Percentiles rank a stretch among this genome's conserved stretches.
Evolutionary conservation across 2,113 vertebrate species (phyloP).

Genomic region (Brachypodius melanocephalos): DNA sequence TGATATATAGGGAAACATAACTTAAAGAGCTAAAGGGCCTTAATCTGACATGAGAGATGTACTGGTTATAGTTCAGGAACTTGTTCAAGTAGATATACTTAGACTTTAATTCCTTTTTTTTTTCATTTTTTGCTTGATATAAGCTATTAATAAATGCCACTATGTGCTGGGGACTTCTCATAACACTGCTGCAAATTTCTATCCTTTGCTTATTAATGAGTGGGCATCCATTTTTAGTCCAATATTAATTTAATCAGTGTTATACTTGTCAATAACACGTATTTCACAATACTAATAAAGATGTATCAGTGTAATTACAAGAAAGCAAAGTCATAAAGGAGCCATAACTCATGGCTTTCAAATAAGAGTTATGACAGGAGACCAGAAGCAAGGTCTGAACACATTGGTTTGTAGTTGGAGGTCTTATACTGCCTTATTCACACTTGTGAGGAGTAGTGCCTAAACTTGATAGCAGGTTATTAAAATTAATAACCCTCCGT

Average conservation of each 20-base stretch:
- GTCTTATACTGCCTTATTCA: not conserved
- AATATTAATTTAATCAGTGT: not conserved
- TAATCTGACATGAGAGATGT: not conserved
- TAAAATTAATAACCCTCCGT: not conserved
- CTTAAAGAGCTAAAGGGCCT: not conserved
- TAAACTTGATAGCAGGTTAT: not conserved
- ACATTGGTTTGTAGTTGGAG: not conserved
- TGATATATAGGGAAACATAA: not conserved
- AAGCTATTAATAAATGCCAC: not conserved
- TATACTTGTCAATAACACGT: not conserved
- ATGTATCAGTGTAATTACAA: not conserved
- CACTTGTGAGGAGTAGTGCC: not conserved
- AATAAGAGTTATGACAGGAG: not conserved
- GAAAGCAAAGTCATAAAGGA: not conserved
- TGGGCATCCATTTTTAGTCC: not conserved
- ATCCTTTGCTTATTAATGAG: not conserved
- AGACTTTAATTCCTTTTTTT: not conserved
- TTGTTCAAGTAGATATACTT: not conserved
- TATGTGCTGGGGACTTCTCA: not conserved
- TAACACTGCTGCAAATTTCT: not conserved
- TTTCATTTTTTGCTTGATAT: not conserved
- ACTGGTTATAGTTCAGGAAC: not conserved
- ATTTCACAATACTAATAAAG: not conserved
- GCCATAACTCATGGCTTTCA: not conserved
- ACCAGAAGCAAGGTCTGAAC: not conserved